Base-by-base conservation (phyloP, 2,113 vertebrate species). In the Proteles cristata region DNA sequence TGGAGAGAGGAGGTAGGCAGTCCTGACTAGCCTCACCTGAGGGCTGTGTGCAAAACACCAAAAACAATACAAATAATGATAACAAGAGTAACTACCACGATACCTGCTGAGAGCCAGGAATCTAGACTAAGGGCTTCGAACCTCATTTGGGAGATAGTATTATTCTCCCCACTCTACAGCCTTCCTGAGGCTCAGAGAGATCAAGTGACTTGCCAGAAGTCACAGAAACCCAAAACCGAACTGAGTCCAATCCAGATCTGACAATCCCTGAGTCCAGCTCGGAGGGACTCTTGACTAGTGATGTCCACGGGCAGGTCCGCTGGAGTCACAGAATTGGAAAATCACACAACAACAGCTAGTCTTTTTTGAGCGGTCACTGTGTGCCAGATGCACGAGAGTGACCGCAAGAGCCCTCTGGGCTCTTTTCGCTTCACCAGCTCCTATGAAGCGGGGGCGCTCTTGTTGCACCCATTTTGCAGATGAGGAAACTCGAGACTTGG, bases 291-390 rank as follows among this genome's bases (percentile, higher is more conserved):
- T 53, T 35, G 45, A 43, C 15, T 33, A 19, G 45, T 35, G 39
- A 53, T 0, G 8, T 31, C 39, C 16, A 7, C 21, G 7, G 2
- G 69, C 7, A 26, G 28, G 43, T 43, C 43, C 48, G 33, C n/a
- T 28, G 16, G 61, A 61, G 17, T 53, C 55, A 58, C 31, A 39
- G 63, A 61, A n/a, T 0, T 79, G 26, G 63, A 39, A 65, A 61
- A 53, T 4, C 16, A 28, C 26, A 48, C 7, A 1, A 31, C 0
- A 28, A 21, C 7, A 31, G n/a, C 7, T 11, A 12, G 7, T 21
- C n/a, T 65, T 45, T 48, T 19, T 7, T 21, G 39, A 23, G 50
- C 2, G 0, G 48, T 58, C 35, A 0, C 69, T 39, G 0, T 6
- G 0, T 26, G 17, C 43, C n/a, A 35, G 48, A 19, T 2, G 16